Evolutionary conservation across 2,888 invertebrate species (phyloP).

Genomic region (Harpalus rubripes): DNA sequence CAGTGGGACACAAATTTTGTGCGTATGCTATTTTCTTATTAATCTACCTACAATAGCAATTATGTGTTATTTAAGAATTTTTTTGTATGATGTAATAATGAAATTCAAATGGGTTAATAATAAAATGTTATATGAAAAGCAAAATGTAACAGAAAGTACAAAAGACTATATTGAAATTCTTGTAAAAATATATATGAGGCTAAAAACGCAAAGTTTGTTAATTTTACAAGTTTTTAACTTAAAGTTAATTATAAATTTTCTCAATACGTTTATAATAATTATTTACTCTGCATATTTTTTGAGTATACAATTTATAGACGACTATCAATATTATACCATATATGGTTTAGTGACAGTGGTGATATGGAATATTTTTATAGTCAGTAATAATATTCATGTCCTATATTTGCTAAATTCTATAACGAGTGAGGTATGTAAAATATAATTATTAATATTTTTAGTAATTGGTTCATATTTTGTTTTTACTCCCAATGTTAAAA

Average conservation of each 20-base stretch:
- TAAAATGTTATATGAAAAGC: background rate
- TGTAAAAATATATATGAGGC: background rate
- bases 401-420: background rate
- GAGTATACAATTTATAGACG: background rate
- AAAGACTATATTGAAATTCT: too few relatives aligned
- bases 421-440: background rate
- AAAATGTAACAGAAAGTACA: background rate
- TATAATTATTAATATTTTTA: background rate
- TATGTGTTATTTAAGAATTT: background rate
- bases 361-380: background rate
- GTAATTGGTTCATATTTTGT: too few relatives aligned
- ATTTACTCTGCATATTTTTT: background rate
- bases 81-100: background rate
- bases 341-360: background rate
- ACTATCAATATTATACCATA: background rate
- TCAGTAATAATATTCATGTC: background rate
- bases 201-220: background rate
- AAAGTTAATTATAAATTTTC: background rate
- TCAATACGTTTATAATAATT: background rate
- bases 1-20: too few relatives aligned
- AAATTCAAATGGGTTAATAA: background rate
- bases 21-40: too few relatives aligned
- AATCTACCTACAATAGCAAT: background rate
- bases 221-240: constrained; percentile 15
- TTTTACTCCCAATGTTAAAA: too few relatives aligned